Evolutionary conservation across 2,888 invertebrate genomes (phyloP).

Genomic region (Amiota communis): DNA sequence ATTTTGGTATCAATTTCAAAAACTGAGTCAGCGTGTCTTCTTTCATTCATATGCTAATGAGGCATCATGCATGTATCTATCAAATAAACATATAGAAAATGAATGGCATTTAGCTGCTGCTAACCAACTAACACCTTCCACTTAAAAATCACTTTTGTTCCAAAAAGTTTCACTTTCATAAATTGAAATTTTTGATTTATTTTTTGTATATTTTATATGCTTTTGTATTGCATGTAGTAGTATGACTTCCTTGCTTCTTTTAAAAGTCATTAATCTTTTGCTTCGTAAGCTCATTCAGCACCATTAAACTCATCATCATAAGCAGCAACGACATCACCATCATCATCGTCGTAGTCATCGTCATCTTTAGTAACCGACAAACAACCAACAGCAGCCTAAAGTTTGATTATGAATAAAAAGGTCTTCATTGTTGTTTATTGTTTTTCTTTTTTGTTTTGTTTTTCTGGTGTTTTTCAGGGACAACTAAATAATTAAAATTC

Average conservation of each 20-base stretch:
- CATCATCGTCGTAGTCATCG: neutral
- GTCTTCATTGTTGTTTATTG: no score
- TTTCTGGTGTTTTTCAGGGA: slow-evolving; percentile 2
- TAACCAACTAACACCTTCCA: neutral
- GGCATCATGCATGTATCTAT: neutral
- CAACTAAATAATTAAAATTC: slow-evolving; percentile 20
- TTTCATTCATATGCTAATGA: slow-evolving; percentile 21
- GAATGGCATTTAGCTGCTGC: neutral
- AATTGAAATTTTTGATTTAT: neutral
- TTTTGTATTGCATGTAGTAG: neutral
- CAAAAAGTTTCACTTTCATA: slow-evolving; percentile 20
- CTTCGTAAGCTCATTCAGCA: neutral
- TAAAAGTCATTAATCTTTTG: slow-evolving; percentile 10
- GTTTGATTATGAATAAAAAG: neutral
- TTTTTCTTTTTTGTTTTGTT: no score
- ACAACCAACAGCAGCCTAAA: neutral
- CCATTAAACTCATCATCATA: slow-evolving; percentile 7
- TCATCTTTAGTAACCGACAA: neutral
- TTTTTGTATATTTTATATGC: slow-evolving; percentile 1
- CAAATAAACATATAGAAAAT: neutral
- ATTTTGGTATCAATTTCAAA: no score
- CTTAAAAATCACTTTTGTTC: neutral
- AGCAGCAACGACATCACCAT: neutral
- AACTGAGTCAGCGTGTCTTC: no score
- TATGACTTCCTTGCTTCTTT: slow-evolving; percentile 17